Evolutionary conservation across 2,797 vertebrate genomes (phyloP), one percentile per base, ranked within the genome.

Genomic region (Acropternis orthonyx): DNA sequence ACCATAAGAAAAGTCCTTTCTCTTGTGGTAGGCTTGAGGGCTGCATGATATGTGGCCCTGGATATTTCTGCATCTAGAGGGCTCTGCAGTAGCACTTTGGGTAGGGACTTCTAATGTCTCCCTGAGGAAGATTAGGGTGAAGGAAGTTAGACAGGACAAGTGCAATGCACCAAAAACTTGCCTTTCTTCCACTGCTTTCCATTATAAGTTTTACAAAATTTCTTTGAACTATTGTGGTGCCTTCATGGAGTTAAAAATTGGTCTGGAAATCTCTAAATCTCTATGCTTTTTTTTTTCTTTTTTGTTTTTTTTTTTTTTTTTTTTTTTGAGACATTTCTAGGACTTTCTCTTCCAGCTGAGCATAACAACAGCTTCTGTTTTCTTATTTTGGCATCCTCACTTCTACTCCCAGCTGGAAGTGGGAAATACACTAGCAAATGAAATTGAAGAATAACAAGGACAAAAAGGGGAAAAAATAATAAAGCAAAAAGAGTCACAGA

Each of bases 401-500:
- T 93, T 92, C 89, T 86, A 56, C 32, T 92, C 80, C 41, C 88
- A 94, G 67, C 77, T 95, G 91, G 89, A 95, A 92, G 59, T 94
- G 56, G 59, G 52, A 96, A 92, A 85, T 84, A 30, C 6, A 66
- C 76, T 85, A 72, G 68, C 66, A 97, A 94, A 92, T 86, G 63
- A 90, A 95, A 88, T 12, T 67, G 59, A 85, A 82, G 63, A 90
- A 87, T 88, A 95, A 93, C 74, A 93, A 93, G 85, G 95, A 94
- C 91, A 71, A 92, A 94, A 93, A 72, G 52, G 68, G 55, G 62
- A 12, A 37, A 52, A 78, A 85, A 87, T 43, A 90, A 93, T 75
- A 90, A 92, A 95, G 89, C 83, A 88, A 91, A 87, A 68, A 55
- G 41, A 85, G 48, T 82, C 61, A 52, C 52, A 66, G 26, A 66